Evolutionary conservation across 2,113 vertebrate species (phyloP).

Genomic region (Heterochromis multidens): DNA sequence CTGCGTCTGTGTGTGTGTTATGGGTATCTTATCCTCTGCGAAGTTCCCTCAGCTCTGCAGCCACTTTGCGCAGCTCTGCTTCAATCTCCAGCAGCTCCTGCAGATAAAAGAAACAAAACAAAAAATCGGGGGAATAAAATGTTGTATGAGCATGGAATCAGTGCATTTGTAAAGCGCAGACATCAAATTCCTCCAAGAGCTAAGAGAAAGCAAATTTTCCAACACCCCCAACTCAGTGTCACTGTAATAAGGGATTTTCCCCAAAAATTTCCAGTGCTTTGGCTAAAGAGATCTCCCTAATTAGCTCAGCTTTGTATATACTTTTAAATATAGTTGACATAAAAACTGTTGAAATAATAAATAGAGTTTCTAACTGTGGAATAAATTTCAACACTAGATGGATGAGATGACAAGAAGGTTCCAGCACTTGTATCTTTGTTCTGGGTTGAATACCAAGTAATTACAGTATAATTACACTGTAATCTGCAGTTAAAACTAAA

Average conservation of each 20-base stretch:
- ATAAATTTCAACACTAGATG: too few relatives aligned
- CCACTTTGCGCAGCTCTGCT: slow-evolving; percentile 75
- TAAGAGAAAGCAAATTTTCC: neutral
- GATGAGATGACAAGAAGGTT: too few relatives aligned
- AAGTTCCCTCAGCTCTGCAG: slow-evolving; percentile 75
- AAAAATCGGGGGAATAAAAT: neutral
- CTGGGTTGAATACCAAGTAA: neutral
- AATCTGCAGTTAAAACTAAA: neutral
- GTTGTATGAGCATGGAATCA: neutral
- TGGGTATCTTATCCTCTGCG: slow-evolving; percentile 65
- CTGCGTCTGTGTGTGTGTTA: neutral
- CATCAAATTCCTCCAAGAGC: too few relatives aligned
- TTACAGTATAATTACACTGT: neutral
- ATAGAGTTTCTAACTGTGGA: too few relatives aligned
- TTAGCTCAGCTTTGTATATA: neutral
- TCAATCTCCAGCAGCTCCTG: slow-evolving; percentile 78
- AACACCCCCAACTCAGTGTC: neutral
- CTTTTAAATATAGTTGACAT: neutral
- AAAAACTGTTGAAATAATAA: too few relatives aligned
- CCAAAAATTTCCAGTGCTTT: too few relatives aligned
- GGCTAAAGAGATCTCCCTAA: too few relatives aligned
- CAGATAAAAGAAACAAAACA: neutral
- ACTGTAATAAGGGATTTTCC: neutral
- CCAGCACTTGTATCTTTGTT: too few relatives aligned
- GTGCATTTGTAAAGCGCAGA: neutral